Conservation (phyloP, 1,140 invertebrate species). For the Aphis craccivora region DNA sequence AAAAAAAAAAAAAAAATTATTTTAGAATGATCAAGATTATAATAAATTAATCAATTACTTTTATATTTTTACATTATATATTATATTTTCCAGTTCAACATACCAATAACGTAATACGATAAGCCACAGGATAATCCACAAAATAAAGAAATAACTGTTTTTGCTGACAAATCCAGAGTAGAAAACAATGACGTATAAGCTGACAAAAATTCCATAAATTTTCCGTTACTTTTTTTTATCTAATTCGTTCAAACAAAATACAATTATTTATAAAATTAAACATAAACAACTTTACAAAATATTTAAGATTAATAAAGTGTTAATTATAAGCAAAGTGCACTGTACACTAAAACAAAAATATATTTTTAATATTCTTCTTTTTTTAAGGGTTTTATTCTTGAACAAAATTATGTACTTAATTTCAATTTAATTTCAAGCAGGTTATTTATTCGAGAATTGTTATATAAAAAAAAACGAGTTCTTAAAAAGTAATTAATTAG, state of each 20-base stretch:
- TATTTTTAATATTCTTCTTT: too few species aligned
- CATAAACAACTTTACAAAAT: neutral
- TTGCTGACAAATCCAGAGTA: neutral
- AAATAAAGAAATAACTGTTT: constrained; percentile 36
- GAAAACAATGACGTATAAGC: constrained; percentile 37
- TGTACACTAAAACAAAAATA: too few species aligned
- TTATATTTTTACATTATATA: neutral
- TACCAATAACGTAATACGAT: constrained; percentile 54
- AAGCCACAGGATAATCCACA: constrained; percentile 44
- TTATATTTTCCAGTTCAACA: neutral
- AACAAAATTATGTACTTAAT: too few species aligned
- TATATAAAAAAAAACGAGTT: too few species aligned
- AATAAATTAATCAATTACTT: neutral
- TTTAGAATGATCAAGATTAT: neutral
- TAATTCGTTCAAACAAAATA: constrained; percentile 28
- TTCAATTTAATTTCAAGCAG: too few species aligned
- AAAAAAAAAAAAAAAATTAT: neutral
- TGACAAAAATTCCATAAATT: neutral
- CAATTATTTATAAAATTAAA: neutral
- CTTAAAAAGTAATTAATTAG: too few species aligned
- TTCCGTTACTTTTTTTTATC: neutral
- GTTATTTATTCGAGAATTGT: too few species aligned
- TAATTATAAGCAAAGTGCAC: neutral
- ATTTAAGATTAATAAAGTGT: neutral
- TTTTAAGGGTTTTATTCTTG: too few species aligned